phyloP scores from a whole-genome alignment of 2,888 invertebrate genomes.

The Sinelater perroti region DNA sequence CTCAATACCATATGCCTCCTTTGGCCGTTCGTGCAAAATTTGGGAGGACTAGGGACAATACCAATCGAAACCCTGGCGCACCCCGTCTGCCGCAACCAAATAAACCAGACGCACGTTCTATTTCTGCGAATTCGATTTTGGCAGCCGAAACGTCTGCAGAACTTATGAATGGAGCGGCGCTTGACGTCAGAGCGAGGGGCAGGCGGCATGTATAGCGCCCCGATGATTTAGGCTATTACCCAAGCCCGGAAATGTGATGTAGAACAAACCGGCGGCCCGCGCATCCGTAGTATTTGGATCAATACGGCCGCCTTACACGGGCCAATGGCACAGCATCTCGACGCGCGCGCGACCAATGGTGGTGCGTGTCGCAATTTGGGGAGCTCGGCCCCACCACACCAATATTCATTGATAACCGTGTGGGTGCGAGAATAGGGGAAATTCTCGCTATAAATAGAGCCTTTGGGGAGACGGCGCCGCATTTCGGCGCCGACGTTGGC shows the following conservation, averaged over 20 bases:
- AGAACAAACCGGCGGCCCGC: slow-evolving; percentile 42
- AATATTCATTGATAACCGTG: slow-evolving; percentile 74
- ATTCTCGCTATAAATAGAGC: slow-evolving; percentile 57
- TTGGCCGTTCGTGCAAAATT: too few species aligned
- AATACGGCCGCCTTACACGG: slow-evolving; percentile 50
- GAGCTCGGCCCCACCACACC: slow-evolving; percentile 53
- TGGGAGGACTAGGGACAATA: too few species aligned
- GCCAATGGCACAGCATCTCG: slow-evolving; percentile 53
- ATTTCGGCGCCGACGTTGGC: slow-evolving; percentile 47
- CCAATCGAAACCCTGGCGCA: too few species aligned
- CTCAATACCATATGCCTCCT: too few species aligned
- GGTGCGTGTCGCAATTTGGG: slow-evolving; percentile 53
- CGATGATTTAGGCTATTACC: slow-evolving; percentile 48
- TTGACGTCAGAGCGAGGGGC: slow-evolving; percentile 37
- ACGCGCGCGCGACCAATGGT: slow-evolving; percentile 54
- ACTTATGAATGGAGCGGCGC: slow-evolving; percentile 54
- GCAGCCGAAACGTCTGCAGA: slow-evolving; percentile 35
- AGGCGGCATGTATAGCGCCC: slow-evolving; percentile 43
- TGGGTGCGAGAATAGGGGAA: slow-evolving; percentile 65
- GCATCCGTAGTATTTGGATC: slow-evolving; percentile 53
- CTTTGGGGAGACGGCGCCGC: slow-evolving; percentile 49
- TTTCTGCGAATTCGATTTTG: slow-evolving; percentile 33
- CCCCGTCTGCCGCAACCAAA: too few species aligned
- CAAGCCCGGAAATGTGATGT: slow-evolving; percentile 46
- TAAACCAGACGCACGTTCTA: slow-evolving; percentile 14